phyloP scores from a whole-genome alignment of 2,113 vertebrate genomes.

The Gymnocephalus cernua region DNA sequence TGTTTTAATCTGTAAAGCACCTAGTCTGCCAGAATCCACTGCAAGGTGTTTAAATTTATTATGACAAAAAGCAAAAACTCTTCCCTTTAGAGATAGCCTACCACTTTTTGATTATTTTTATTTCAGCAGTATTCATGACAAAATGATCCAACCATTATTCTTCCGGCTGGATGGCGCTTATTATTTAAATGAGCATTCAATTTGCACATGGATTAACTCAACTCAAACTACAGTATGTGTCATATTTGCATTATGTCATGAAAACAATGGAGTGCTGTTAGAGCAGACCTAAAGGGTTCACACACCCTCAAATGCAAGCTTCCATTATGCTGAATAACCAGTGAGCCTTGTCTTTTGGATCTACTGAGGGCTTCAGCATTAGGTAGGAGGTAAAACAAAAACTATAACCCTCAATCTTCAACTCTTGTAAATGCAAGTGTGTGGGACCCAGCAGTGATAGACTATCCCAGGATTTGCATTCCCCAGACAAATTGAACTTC shows the following conservation, averaged over 20 bases:
- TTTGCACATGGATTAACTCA: neutral
- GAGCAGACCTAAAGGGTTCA: neutral
- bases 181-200: neutral
- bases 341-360: conserved; percentile 1
- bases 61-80: neutral
- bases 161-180: neutral
- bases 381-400: neutral
- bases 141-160: neutral
- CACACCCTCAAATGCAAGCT: neutral
- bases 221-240: neutral
- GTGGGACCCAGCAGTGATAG: conserved; percentile 36
- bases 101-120: neutral
- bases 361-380: conserved; percentile 3
- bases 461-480: conserved; percentile 68
- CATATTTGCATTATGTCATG: neutral
- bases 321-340: neutral
- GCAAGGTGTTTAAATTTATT: neutral
- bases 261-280: neutral
- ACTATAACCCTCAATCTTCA: conserved; percentile 3
- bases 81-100: neutral
- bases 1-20: too few relatives aligned
- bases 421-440: neutral
- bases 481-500: conserved; percentile 57
- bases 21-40: too few relatives aligned
- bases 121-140: neutral